Evolutionary conservation across 1,140 invertebrate species (phyloP).

Genomic region (Marisa cornuarietis): DNA sequence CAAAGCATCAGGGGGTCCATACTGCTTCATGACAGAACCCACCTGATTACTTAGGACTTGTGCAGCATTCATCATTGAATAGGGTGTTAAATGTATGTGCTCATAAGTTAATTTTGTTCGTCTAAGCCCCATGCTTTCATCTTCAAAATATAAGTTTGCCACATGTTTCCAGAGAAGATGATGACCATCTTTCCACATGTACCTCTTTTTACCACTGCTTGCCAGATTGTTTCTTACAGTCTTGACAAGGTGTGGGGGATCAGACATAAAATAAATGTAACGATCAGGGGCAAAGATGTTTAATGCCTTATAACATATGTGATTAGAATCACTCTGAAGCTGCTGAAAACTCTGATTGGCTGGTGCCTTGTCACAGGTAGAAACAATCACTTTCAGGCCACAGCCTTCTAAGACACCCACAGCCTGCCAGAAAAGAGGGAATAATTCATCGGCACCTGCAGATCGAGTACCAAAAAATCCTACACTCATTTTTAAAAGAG

Average conservation of each 20-base stretch:
- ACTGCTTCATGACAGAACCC: neutral
- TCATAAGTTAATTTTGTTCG: conserved; percentile 4
- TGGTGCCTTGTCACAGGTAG: too few species aligned
- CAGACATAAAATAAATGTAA: too few species aligned
- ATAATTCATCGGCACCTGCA: conserved; percentile 1
- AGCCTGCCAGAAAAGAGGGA: conserved; percentile 10
- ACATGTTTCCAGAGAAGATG: conserved; percentile 8
- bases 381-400: conserved; percentile 15
- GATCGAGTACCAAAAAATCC: conserved; percentile 12
- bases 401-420: neutral
- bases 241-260: conserved; percentile 10
- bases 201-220: neutral
- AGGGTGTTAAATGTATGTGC: neutral
- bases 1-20: neutral
- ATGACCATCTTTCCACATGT: conserved; percentile 7
- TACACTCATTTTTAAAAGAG: neutral
- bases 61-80: conserved; percentile 5
- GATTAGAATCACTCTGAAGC: too few species aligned
- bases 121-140: neutral
- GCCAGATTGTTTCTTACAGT: conserved; percentile 14
- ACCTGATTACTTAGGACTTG: conserved; percentile 7
- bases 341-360: too few species aligned
- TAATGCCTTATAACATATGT: too few species aligned
- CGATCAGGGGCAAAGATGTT: too few species aligned
- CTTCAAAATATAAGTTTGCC: neutral